Base-by-base conservation (phyloP, 2,888 invertebrate genomes). In the Melanostoma scalare region DNA sequence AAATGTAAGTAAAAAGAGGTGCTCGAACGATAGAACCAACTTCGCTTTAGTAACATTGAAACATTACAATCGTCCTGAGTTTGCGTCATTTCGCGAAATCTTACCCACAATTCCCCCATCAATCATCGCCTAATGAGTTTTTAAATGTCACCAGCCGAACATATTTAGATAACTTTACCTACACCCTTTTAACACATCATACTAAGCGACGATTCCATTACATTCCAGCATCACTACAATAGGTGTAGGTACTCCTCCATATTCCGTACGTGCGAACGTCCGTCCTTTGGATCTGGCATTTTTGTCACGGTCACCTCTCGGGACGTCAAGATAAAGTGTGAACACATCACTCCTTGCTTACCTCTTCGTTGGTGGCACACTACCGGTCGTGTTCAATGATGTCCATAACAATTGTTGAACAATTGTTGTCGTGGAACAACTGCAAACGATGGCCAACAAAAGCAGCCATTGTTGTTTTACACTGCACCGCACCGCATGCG, bases 101-200 rank as follows among this genome's bases (percentile, higher is more conserved):
- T 44, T 8, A 31, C 30, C 3, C 53, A 36, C 33, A 52, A 76
- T 76, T 71, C 72, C 68, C 60, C 20, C 72, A 82, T 82, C 72
- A 61, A 81, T 81, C 77, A 68, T 77, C 55, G 50, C 72, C 60
- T 72, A 81, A 81, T 81, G 55, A 67, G 60, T 81, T 72, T 81
- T 67, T 61, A 50, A 65, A 76, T 55, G 20, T 20, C 20, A 20
- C 20, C 0, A 20, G 1, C 20, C 20, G 20, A 20, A 20, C 20
- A 20, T 20, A 20, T 20, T 20, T 20, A 20, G 20, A 20, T 20
- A 20, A 20, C 20, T 20, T 20, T 20, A 20, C 20, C 20, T 20
- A 20, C 20, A 20, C 20, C 20, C 20, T 20, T 20, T 20, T 20
- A 20, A 20, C 20, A 20, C 20, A 20, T 20, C 20, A 20, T 20